These are phyloP conservation scores for Ametastegia equiseti DNA, from an alignment of 2,888 invertebrate species.

Conservation along the genomic window DNA sequence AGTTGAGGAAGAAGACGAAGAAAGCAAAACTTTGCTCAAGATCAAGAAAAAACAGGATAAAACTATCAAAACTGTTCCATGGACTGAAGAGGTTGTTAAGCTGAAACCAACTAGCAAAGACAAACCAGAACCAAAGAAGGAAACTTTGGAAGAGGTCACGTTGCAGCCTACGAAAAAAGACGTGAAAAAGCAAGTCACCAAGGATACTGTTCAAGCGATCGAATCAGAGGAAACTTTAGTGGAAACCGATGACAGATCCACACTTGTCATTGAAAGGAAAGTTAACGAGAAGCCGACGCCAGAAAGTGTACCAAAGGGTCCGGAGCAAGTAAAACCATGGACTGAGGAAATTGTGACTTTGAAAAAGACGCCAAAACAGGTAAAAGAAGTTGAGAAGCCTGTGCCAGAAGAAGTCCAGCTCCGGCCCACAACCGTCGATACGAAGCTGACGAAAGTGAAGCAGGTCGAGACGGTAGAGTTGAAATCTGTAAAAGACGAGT, in stretches of 20 bases:
- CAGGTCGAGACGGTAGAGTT: conserved; percentile 27
- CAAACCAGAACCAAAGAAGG: conserved; percentile 68
- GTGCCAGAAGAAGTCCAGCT: conserved; percentile 61
- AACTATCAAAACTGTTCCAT: conserved; percentile 70
- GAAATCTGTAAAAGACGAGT: conserved; percentile 48
- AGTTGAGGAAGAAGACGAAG: neutral
- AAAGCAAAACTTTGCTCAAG: neutral
- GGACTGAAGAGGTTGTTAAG: conserved; percentile 82
- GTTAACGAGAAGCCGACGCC: conserved; percentile 38
- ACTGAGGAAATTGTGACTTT: conserved; percentile 79
- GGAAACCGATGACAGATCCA: conserved; percentile 48
- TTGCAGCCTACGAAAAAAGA: conserved; percentile 74
- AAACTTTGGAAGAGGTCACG: conserved; percentile 74
- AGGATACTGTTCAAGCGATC: conserved; percentile 39
- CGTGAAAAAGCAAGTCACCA: conserved; percentile 48
- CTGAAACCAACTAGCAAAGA: conserved; percentile 75
- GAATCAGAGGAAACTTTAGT: conserved; percentile 30
- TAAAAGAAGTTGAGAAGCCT: conserved; percentile 74
- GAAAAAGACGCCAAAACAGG: conserved; percentile 49
- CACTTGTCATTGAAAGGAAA: conserved; percentile 22
- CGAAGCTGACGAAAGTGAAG: neutral
- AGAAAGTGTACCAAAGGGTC: conserved; percentile 27
- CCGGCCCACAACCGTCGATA: conserved; percentile 55
- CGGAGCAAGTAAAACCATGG: conserved; percentile 75
- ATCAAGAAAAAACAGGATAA: conserved; percentile 12